Evolutionary conservation across 2,888 invertebrate species (phyloP).

Genomic region (Microplitis manilae): DNA sequence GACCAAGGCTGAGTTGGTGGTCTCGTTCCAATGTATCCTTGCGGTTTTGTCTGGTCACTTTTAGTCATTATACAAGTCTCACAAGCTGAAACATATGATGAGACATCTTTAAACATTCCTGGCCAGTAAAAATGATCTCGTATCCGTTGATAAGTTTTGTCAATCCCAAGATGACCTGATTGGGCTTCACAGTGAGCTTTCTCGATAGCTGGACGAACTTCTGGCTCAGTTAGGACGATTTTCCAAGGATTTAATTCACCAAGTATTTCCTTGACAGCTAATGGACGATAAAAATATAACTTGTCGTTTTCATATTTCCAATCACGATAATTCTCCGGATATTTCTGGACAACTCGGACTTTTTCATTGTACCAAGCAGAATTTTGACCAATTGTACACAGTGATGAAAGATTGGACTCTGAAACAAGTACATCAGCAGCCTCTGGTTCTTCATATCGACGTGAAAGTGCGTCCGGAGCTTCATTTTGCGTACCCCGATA

Average conservation of each 20-base stretch:
- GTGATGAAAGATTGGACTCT: not conserved
- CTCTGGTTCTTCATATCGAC: not conserved
- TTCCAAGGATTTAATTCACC: too few species aligned
- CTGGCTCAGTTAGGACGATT: too few species aligned
- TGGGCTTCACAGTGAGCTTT: too few species aligned
- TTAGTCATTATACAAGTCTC: conserved; percentile 32
- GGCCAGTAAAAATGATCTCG: conserved; percentile 40
- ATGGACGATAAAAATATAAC: not conserved
- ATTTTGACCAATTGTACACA: not conserved
- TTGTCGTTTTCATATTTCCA: too few species aligned
- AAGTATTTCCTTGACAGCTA: not conserved
- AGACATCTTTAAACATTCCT: too few species aligned
- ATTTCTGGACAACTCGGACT: conserved; percentile 17
- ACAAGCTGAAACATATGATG: too few species aligned
- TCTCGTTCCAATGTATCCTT: not conserved
- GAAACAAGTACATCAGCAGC: not conserved
- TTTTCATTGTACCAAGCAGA: conserved; percentile 40
- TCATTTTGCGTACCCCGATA: not conserved
- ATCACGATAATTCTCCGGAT: too few species aligned
- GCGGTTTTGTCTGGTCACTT: not conserved
- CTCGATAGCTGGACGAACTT: too few species aligned
- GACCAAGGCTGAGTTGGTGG: conserved; percentile 10
- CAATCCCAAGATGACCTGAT: too few species aligned
- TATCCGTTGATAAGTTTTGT: conserved; percentile 34
- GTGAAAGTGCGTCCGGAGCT: conserved; percentile 13